Percentiles rank a stretch among this genome's conserved stretches.
Conservation (phyloP, 2,113 vertebrate species). For the Colius striatus region DNA sequence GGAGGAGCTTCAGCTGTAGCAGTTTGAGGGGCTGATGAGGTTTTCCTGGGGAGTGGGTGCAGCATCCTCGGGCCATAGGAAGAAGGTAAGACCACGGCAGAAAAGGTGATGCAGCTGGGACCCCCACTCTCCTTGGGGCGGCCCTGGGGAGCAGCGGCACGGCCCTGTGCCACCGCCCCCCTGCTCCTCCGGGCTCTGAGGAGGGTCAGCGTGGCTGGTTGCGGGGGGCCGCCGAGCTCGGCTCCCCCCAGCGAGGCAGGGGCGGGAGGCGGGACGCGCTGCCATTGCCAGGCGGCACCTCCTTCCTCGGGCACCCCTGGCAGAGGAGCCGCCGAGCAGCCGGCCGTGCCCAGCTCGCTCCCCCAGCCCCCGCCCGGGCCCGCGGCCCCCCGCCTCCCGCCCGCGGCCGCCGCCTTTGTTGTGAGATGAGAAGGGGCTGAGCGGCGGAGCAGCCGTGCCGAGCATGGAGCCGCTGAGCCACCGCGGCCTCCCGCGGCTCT, state of each 20-base stretch:
- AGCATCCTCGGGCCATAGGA: background rate
- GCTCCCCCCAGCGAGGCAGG: slow-evolving; percentile 42
- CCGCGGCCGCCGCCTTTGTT: slow-evolving; percentile 75
- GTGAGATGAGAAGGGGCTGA: slow-evolving; percentile 69
- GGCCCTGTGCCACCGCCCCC: background rate
- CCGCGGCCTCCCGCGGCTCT: slow-evolving; percentile 92
- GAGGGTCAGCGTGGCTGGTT: slow-evolving; percentile 53
- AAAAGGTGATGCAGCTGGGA: background rate
- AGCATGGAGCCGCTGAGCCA: slow-evolving; percentile 96
- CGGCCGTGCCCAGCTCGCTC: background rate
- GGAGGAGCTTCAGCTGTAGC: rapidly evolving
- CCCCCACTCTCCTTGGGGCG: background rate
- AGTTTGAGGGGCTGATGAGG: background rate
- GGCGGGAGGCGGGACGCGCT: slow-evolving; percentile 53
- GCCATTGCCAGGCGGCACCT: slow-evolving; percentile 46
- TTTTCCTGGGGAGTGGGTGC: background rate
- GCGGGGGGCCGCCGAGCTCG: background rate
- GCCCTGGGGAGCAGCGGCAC: background rate
- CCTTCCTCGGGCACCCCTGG: slow-evolving; percentile 33
- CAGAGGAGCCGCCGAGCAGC: background rate
- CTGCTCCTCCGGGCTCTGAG: background rate
- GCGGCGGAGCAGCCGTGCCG: slow-evolving; percentile 23
- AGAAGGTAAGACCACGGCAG: background rate
- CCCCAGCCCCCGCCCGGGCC: slow-evolving; percentile 39
- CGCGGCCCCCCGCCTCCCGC: slow-evolving; percentile 62